Conservation (phyloP, 2,113 vertebrate species). For the Oriolus oriolus region DNA sequence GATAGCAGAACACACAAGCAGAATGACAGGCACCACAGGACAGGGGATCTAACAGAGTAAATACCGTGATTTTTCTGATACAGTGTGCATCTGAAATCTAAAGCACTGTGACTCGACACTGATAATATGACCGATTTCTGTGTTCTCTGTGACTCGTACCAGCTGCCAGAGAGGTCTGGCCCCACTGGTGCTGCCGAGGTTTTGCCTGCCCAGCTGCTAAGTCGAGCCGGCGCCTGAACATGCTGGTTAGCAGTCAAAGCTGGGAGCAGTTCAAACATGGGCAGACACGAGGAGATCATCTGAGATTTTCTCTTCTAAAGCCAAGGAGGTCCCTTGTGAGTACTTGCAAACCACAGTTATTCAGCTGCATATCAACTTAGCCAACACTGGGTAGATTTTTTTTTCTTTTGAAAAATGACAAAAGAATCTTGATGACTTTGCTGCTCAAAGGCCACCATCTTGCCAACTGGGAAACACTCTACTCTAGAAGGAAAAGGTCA, state of each 20-base stretch:
- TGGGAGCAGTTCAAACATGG: slow-evolving; percentile 1
- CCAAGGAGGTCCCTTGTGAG: slow-evolving; percentile 15
- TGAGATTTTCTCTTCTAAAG: slow-evolving; percentile 24
- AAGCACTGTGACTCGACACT: background rate
- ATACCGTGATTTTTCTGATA: background rate
- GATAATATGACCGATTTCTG: background rate
- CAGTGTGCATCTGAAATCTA: background rate
- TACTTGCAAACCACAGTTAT: slow-evolving; percentile 29
- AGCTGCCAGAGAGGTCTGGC: background rate
- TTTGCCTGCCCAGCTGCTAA: background rate
- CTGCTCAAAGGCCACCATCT: background rate
- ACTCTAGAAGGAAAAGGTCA: background rate
- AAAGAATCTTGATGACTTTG: background rate
- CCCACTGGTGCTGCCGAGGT: background rate
- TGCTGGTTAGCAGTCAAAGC: background rate
- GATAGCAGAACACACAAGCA: background rate
- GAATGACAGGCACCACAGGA: background rate
- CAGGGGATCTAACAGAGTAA: background rate
- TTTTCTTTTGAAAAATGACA: background rate
- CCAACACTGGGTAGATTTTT: background rate
- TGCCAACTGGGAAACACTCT: background rate
- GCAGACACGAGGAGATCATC: background rate
- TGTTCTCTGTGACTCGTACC: background rate
- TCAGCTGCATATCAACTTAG: background rate
- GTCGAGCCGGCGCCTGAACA: background rate